phyloP scores from a whole-genome alignment of 2,888 invertebrate species.

The Noctua janthina region DNA sequence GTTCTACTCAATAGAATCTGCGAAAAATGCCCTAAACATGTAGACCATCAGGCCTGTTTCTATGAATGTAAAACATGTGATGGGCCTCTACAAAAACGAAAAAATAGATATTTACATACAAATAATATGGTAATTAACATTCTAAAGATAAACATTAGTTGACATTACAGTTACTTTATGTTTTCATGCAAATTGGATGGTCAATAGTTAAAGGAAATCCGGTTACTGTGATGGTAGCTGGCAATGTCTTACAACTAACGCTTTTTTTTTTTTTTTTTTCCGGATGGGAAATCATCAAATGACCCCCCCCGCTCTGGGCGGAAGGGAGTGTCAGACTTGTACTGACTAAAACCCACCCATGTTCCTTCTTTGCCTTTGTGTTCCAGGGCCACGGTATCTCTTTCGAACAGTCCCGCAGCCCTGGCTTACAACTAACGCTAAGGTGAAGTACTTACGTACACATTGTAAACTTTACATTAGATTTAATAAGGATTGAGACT shows the following conservation, averaged over 20 bases:
- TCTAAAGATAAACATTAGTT: conserved; percentile 34
- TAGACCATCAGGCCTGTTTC: neutral
- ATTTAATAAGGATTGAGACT: conserved; percentile 1
- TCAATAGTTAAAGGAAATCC: conserved; percentile 46
- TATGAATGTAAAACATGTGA: neutral
- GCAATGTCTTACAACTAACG: conserved; percentile 25
- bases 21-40: neutral
- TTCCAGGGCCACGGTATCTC: no score
- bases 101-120: conserved; percentile 13
- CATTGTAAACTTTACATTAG: conserved; percentile 27
- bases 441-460: conserved; percentile 18
- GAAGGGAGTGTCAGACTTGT: no score
- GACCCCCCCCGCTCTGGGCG: no score
- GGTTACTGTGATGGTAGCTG: conserved; percentile 36
- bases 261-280: neutral
- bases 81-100: neutral
- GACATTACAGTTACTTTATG: conserved; percentile 39
- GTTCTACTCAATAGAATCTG: neutral
- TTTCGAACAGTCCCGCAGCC: no score
- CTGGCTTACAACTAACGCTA: conserved; percentile 19
- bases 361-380: no score
- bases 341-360: no score
- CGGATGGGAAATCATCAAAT: no score
- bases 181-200: conserved; percentile 53
- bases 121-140: conserved; percentile 35